phyloP scores from a whole-genome alignment of 2,888 invertebrate genomes.

The Volucella inflata region DNA sequence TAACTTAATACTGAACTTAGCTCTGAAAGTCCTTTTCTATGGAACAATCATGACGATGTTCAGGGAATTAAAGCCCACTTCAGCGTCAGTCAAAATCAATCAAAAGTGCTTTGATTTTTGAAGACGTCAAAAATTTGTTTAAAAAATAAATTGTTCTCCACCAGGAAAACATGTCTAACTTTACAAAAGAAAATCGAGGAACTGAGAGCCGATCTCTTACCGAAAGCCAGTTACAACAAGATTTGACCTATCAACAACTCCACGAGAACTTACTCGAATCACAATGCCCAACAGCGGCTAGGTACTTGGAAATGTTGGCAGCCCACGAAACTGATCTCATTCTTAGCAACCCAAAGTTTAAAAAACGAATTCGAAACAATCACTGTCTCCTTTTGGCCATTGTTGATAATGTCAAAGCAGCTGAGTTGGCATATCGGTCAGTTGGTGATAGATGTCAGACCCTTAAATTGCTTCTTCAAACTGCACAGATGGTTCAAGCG shows the following conservation, averaged over 20 bases:
- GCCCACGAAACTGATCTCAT: constrained; percentile 77
- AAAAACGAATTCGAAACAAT: constrained; percentile 60
- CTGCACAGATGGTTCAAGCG: constrained; percentile 69
- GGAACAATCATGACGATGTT: too few relatives aligned
- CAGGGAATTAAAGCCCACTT: too few relatives aligned
- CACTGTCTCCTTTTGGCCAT: constrained; percentile 77
- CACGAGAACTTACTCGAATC: constrained; percentile 17
- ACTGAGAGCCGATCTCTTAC: too few relatives aligned
- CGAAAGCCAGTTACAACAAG: background rate
- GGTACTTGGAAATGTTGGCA: constrained; percentile 78
- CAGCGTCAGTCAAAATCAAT: too few relatives aligned
- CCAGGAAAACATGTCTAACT: too few relatives aligned
- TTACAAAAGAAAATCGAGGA: too few relatives aligned
- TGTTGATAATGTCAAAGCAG: constrained; percentile 78
- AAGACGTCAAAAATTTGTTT: too few relatives aligned
- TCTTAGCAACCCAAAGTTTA: constrained; percentile 35
- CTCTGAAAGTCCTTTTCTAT: too few relatives aligned
- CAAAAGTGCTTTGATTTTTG: too few relatives aligned
- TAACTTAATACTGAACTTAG: too few relatives aligned
- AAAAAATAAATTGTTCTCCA: too few relatives aligned
- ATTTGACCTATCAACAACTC: constrained; percentile 3
- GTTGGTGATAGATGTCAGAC: constrained; percentile 53
- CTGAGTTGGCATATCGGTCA: constrained; percentile 77
- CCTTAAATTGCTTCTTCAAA: constrained; percentile 78
- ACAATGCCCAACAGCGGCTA: constrained; percentile 78